A percentile compares a stretch with the other conserved stretches of the same genome.
These are phyloP conservation scores for Cyclina sinensis DNA, from an alignment of 1,140 invertebrate genomes.

Conservation along the genomic window DNA sequence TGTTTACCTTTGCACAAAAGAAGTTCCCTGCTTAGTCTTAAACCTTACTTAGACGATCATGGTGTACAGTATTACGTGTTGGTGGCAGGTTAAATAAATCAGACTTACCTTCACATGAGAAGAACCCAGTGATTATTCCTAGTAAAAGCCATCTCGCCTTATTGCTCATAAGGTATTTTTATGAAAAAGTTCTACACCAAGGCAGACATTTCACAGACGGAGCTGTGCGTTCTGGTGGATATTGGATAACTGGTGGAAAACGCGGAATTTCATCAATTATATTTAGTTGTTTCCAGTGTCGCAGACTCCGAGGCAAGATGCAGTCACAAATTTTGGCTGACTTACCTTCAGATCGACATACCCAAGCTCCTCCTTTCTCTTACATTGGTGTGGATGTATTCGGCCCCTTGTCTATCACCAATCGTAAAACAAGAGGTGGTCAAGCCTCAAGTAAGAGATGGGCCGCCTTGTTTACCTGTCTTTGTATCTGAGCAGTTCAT, in stretches of 20 bases:
- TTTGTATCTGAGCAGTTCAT: conserved; percentile 52
- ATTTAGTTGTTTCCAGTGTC: neutral
- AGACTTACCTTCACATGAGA: conserved; percentile 9
- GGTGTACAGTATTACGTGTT: conserved; percentile 64
- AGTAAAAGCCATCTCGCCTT: conserved; percentile 30
- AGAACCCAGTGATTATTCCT: conserved; percentile 69
- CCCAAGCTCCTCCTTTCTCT: conserved; percentile 16
- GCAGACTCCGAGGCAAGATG: neutral
- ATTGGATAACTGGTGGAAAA: conserved; percentile 23
- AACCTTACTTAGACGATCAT: conserved; percentile 65
- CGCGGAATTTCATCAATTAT: neutral
- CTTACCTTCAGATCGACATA: neutral
- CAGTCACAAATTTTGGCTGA: conserved; percentile 22
- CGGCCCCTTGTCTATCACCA: conserved; percentile 1
- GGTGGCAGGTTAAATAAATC: conserved; percentile 57
- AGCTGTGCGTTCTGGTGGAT: neutral
- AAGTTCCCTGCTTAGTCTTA: conserved; percentile 46
- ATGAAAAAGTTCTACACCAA: too few relatives aligned
- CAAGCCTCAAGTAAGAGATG: conserved; percentile 40
- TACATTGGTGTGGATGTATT: conserved; percentile 26
- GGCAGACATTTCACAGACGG: conserved; percentile 44
- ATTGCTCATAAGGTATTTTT: conserved; percentile 56
- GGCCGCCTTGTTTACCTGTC: conserved; percentile 65
- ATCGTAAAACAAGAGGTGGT: conserved; percentile 13
- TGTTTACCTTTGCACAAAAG: neutral